Percentiles rank a stretch among this genome's conserved stretches.
Conservation (phyloP, 2,888 invertebrate genomes). For the Eupithecia abbreviata region DNA sequence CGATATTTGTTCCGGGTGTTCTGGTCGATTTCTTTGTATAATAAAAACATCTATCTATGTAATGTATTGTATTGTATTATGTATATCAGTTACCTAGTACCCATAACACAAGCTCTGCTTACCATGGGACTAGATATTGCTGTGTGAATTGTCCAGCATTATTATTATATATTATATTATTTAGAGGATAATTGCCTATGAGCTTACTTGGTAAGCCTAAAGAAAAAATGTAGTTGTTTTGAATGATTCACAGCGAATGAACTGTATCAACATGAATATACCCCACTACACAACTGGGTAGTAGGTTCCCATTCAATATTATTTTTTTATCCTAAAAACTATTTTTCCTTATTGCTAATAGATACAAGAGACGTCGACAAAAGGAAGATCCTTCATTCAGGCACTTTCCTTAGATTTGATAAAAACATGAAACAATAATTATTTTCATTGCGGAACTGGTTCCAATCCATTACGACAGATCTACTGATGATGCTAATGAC, state of each 20-base stretch:
- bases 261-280: neutral
- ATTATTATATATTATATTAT: too few species aligned
- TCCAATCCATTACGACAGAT: slow-evolving; percentile 18
- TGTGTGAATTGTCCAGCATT: too few species aligned
- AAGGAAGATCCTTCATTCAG: neutral
- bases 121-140: too few species aligned
- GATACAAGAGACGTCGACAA: neutral
- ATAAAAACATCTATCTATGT: too few species aligned
- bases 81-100: too few species aligned
- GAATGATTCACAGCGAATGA: neutral
- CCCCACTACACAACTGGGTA: too few species aligned
- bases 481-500: slow-evolving; percentile 2
- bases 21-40: too few species aligned
- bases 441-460: slow-evolving; percentile 13
- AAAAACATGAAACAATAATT: neutral
- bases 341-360: neutral
- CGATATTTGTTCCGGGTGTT: too few species aligned
- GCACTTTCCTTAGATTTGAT: neutral
- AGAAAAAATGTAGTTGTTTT: neutral
- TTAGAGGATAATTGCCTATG: neutral
- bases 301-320: too few species aligned
- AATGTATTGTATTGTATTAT: too few species aligned
- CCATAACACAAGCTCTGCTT: too few species aligned
- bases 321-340: neutral
- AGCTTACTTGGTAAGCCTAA: neutral